Conservation (phyloP, 2,888 invertebrate species). For the Philhelius pedissequus region DNA sequence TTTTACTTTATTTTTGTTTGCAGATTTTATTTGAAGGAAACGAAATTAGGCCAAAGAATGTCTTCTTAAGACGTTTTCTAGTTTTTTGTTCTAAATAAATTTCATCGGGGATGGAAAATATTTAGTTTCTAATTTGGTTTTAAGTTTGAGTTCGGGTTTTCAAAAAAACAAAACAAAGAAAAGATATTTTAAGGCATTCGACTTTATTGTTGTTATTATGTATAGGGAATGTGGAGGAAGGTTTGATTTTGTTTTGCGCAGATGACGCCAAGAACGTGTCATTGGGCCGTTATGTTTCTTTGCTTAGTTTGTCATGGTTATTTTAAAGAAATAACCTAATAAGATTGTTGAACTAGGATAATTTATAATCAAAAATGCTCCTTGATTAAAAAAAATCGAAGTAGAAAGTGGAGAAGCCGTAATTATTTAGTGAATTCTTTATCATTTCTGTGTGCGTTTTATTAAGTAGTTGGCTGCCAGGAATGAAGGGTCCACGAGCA, state of each 20-base stretch:
- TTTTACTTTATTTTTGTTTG: slow-evolving; percentile 6
- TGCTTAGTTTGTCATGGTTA: no score
- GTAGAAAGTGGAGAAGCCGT: no score
- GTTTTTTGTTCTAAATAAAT: not conserved
- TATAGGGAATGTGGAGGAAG: not conserved
- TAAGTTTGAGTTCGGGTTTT: not conserved
- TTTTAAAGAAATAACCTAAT: no score
- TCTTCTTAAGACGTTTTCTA: not conserved
- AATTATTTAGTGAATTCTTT: no score
- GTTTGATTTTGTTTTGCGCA: not conserved
- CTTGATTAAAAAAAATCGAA: no score
- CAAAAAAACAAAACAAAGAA: not conserved
- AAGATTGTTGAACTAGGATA: no score
- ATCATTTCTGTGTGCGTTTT: no score
- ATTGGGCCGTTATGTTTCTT: not conserved
- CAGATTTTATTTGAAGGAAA: not conserved
- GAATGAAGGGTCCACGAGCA: no score
- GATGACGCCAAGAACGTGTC: not conserved
- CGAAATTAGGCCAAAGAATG: not conserved
- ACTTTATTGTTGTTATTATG: not conserved
- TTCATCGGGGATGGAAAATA: not conserved
- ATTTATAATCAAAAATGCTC: no score
- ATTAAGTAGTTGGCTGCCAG: no score
- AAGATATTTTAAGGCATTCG: not conserved
- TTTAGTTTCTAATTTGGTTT: not conserved